Conservation (phyloP, 1,140 invertebrate genomes). For the Dendroctonus valens region DNA sequence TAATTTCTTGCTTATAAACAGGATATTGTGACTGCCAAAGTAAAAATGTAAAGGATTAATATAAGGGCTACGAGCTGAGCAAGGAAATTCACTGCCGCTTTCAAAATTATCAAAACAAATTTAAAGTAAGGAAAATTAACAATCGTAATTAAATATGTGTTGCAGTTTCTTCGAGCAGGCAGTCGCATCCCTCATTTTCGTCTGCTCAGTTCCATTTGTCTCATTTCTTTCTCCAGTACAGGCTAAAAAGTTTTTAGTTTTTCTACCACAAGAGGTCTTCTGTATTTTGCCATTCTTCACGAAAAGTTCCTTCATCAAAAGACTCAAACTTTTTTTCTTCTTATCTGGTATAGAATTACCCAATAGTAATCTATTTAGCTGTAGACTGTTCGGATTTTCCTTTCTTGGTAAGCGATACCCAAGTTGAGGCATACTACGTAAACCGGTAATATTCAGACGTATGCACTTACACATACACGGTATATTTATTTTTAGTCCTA, state of each 20-base stretch:
- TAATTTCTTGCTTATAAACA: too few relatives aligned
- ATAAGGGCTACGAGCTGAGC: too few relatives aligned
- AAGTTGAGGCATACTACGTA: neutral
- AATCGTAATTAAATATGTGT: neutral
- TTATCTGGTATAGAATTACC: slow-evolving; percentile 1
- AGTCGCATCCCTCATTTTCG: slow-evolving; percentile 3
- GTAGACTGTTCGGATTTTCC: slow-evolving; percentile 3
- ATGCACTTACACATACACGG: slow-evolving; percentile 20
- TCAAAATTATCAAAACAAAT: neutral
- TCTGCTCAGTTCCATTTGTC: neutral
- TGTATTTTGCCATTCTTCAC: neutral
- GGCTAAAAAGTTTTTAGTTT: neutral
- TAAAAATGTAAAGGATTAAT: too few relatives aligned
- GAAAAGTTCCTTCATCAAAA: slow-evolving; percentile 1
- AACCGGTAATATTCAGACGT: slow-evolving; percentile 24
- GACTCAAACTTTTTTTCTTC: slow-evolving; percentile 2
- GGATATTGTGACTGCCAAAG: too few relatives aligned
- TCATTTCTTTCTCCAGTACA: neutral
- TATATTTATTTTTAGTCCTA: slow-evolving; percentile 18
- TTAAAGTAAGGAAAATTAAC: neutral
- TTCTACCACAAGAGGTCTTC: slow-evolving; percentile 1
- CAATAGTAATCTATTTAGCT: neutral
- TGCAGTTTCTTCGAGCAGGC: slow-evolving; percentile 1
- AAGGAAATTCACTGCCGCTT: too few relatives aligned
- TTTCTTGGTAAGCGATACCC: neutral